Percentiles rank a stretch among this genome's conserved stretches.
These are phyloP conservation scores for Eurypyga helias DNA, from an alignment of 2,113 vertebrate genomes.

Conservation along the genomic window DNA sequence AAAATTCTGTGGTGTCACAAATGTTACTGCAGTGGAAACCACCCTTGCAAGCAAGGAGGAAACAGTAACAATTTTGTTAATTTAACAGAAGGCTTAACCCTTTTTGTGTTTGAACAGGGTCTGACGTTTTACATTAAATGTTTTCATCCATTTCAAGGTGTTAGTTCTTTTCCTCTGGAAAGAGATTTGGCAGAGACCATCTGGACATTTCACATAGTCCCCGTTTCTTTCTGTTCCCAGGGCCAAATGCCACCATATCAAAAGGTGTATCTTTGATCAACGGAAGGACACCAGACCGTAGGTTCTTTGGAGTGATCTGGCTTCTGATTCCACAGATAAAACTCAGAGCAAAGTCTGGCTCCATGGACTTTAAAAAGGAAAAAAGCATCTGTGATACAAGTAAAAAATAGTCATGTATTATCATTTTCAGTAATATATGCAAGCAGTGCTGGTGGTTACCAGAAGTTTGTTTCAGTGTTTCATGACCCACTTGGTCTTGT, in stretches of 20 bases:
- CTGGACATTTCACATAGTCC: background rate
- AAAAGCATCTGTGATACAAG: background rate
- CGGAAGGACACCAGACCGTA: background rate
- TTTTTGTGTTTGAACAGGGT: background rate
- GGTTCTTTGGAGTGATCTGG: background rate
- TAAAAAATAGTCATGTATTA: background rate
- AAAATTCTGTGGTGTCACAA: constrained; percentile 28
- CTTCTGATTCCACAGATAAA: background rate
- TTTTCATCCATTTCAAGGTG: background rate
- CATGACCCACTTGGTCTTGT: background rate
- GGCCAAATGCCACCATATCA: background rate
- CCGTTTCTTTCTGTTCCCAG: background rate
- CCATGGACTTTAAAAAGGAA: background rate
- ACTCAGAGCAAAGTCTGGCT: background rate
- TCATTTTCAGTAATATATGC: background rate
- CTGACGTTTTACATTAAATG: background rate
- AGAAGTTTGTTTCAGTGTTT: background rate
- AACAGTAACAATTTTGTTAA: constrained; percentile 22
- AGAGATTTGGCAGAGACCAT: background rate
- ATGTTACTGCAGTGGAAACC: constrained; percentile 53
- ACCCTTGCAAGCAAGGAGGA: constrained; percentile 11
- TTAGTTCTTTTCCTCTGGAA: background rate
- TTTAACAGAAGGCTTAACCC: constrained; percentile 3
- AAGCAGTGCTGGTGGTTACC: background rate
- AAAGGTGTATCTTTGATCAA: background rate